Evolutionary conservation across 2,797 vertebrate genomes (phyloP).

Genomic region (Synaphobranchus kaupii): DNA sequence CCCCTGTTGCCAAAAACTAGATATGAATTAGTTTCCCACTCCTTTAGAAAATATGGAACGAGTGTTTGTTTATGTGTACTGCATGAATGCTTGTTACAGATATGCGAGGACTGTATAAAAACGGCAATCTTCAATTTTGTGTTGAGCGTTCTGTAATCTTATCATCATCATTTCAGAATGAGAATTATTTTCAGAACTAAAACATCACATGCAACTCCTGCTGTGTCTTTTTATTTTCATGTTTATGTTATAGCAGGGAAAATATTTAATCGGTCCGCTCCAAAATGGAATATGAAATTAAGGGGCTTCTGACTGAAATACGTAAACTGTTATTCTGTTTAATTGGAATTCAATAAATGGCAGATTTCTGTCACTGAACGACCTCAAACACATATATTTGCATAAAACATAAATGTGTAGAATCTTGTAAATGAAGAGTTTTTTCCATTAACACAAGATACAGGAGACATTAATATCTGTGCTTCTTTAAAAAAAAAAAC

Average conservation of each 20-base stretch:
- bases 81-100: background rate
- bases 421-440: no score
- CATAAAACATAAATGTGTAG: background rate
- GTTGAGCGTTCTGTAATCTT: background rate
- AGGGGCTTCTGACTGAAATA: constrained; percentile 4
- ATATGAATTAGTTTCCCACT: background rate
- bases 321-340: background rate
- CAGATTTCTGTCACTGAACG: background rate
- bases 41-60: background rate
- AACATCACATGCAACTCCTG: constrained; percentile 1
- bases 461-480: constrained; percentile 65
- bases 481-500: no score
- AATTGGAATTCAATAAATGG: background rate
- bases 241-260: constrained; percentile 6
- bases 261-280: background rate
- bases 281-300: constrained; percentile 3
- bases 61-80: background rate
- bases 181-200: constrained; percentile 9
- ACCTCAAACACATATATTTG: background rate
- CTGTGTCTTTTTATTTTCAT: constrained; percentile 11
- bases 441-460: constrained; percentile 59
- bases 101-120: background rate
- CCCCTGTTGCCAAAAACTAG: background rate
- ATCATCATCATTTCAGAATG: background rate
- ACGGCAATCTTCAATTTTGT: background rate